Evolutionary conservation across 2,113 vertebrate species (phyloP).

Genomic region (Ciconia maguari): DNA sequence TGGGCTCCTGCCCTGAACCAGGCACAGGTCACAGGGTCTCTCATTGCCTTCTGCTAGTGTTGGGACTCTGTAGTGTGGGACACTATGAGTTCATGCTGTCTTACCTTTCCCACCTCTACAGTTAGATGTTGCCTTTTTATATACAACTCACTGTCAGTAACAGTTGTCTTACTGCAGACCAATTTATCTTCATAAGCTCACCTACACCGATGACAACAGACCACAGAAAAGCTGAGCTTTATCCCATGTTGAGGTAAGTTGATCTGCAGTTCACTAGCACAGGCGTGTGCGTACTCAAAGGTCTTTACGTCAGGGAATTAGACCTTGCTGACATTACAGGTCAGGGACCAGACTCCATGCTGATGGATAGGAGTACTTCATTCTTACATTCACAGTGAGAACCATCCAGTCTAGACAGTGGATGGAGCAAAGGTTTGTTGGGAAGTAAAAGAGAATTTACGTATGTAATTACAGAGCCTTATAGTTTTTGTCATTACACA

Average conservation of each 20-base stretch:
- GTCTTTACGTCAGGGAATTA: not conserved
- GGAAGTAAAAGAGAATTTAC: not conserved
- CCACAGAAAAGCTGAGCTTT: not conserved
- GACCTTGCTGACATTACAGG: not conserved
- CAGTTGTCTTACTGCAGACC: not conserved
- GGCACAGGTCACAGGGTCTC: not conserved
- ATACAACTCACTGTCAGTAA: not conserved
- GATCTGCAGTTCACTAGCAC: not conserved
- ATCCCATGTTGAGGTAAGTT: fast-evolving
- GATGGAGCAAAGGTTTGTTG: not conserved
- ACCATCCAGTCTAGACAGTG: not conserved
- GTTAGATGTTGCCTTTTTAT: not conserved
- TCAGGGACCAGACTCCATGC: not conserved
- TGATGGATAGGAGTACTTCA: not conserved
- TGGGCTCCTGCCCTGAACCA: not conserved
- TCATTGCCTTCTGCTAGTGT: not conserved
- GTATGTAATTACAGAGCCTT: not conserved
- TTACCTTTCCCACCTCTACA: not conserved
- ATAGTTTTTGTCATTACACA: not conserved
- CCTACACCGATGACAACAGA: fast-evolving
- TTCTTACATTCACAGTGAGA: not conserved
- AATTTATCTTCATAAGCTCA: not conserved
- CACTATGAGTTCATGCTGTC: not conserved
- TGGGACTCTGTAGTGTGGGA: not conserved
- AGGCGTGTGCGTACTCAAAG: fast-evolving